Evolutionary conservation across 2,797 vertebrate species (phyloP), one percentile per base, ranked within the genome.

Genomic region (Alcedo quadribrachys): DNA sequence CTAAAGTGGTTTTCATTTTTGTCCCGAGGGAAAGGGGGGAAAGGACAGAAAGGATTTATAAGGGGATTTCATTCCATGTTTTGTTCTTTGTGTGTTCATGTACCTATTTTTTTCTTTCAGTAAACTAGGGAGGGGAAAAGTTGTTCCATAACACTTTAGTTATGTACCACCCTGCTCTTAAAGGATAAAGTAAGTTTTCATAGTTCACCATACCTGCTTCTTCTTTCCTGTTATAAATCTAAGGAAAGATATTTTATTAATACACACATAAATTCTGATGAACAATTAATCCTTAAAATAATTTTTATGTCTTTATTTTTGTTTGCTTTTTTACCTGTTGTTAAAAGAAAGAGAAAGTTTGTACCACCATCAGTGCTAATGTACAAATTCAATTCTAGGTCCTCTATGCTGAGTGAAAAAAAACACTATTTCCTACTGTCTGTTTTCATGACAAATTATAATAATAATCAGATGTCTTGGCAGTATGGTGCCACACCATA

Each of bases 1-100:
- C 71, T 89, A 87, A 85, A 87, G 82, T 87, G 50, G 35, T 92
- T 95, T 86, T 94, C 43, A 67, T 60, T 93, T 90, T 80, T 84
- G 61, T 92, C 77, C 69, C 57, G 50, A 14, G 62, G 81, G 53
- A 63, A 27, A 50, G 48, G 14, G 48, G 24, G 25, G 48, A 50
- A 89, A 93, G 69, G 55, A 86, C 69, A 35, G 57, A 81, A 87
- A 53, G 15, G 45, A 78, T 35, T 78, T 91, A 46, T 2, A 78
- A 17, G 6, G 12, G 13, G 61, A 54, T 76, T 18, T 70, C 73
- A 70, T 51, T 92, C 60, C 18, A 10, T 19, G 10, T 89, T 87
- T 91, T 82, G 27, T 57, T 83, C 62, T 83, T 80, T 82, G 15
- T 81, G 21, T 46, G 21, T 20, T 87, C 32, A 12, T 46, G 18